phyloP scores from a whole-genome alignment of 2,888 invertebrate species.

The Coelopa pilipes region DNA sequence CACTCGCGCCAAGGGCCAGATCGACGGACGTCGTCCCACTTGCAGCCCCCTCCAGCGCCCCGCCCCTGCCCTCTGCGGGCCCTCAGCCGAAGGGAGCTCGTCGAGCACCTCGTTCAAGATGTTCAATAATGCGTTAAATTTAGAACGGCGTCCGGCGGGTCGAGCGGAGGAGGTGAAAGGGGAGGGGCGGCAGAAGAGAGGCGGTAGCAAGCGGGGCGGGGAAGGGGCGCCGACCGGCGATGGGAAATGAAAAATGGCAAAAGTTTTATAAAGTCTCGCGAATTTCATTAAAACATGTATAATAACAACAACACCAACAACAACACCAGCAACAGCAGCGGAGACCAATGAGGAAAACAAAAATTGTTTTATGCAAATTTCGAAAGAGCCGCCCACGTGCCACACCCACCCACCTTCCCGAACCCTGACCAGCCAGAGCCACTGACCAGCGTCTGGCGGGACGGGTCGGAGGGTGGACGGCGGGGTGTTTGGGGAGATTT shows the following conservation, averaged over 20 bases:
- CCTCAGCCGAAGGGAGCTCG: conserved; percentile 7
- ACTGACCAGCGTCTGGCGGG: background rate
- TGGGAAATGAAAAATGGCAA: conserved; percentile 21
- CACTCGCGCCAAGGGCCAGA: conserved; percentile 10
- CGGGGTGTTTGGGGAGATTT: conserved; percentile 9
- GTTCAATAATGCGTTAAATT: conserved; percentile 50
- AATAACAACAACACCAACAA: conserved; percentile 21
- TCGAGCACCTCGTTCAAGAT: conserved; percentile 40
- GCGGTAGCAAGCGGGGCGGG: conserved; percentile 15
- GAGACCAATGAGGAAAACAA: conserved; percentile 23
- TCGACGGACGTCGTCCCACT: conserved; percentile 46
- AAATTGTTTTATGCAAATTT: conserved; percentile 37
- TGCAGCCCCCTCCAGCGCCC: background rate
- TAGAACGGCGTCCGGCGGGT: conserved; percentile 44
- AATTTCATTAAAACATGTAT: conserved; percentile 33
- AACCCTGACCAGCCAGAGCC: too few relatives aligned
- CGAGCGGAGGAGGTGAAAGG: conserved; percentile 31
- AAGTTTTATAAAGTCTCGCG: conserved; percentile 21
- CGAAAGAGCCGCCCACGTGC: conserved; percentile 39
- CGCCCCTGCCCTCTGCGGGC: background rate
- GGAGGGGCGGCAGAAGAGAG: conserved; percentile 10
- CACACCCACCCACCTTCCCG: conserved; percentile 21
- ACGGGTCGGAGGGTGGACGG: conserved; percentile 7
- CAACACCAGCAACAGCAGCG: conserved; percentile 24
- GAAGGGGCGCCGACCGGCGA: background rate